Percentiles rank a stretch among this genome's conserved stretches.
Evolutionary conservation across 2,888 invertebrate genomes (phyloP).

Genomic region (Plagiodera versicolora): DNA sequence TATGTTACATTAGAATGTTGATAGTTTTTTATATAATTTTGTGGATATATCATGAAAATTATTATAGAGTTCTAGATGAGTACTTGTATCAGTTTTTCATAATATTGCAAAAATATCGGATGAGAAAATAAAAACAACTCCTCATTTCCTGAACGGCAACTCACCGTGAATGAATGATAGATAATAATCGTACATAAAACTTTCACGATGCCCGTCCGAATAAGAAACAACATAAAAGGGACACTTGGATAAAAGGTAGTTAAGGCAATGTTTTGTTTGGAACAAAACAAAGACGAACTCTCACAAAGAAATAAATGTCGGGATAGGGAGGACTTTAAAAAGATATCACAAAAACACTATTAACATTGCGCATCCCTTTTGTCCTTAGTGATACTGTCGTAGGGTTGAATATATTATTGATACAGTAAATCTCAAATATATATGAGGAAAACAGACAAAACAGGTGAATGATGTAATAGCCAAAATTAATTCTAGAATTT

Average conservation of each 20-base stretch:
- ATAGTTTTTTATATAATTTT: too few relatives aligned
- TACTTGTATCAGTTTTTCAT: too few relatives aligned
- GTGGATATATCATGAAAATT: too few relatives aligned
- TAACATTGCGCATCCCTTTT: constrained; percentile 54
- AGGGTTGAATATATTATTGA: constrained; percentile 39
- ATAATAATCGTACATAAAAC: constrained; percentile 51
- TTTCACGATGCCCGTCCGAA: constrained; percentile 46
- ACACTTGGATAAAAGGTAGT: constrained; percentile 57
- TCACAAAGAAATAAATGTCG: constrained; percentile 55
- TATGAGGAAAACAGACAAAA: too few relatives aligned
- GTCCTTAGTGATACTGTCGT: constrained; percentile 44
- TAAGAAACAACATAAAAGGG: constrained; percentile 55
- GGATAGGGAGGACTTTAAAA: constrained; percentile 54
- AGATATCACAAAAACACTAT: constrained; percentile 58
- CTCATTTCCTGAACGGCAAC: not conserved
- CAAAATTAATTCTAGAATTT: too few relatives aligned
- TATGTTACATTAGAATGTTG: too few relatives aligned
- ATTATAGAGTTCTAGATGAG: too few relatives aligned
- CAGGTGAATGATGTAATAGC: too few relatives aligned
- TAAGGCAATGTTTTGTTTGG: constrained; percentile 56
- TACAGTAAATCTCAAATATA: constrained; percentile 18
- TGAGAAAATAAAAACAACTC: too few relatives aligned
- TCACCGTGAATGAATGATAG: constrained; percentile 17
- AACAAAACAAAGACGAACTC: constrained; percentile 52
- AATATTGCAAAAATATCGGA: too few relatives aligned